Base-by-base conservation (phyloP, 2,888 invertebrate species). In the Caenorhabditis drosophilae region DNA sequence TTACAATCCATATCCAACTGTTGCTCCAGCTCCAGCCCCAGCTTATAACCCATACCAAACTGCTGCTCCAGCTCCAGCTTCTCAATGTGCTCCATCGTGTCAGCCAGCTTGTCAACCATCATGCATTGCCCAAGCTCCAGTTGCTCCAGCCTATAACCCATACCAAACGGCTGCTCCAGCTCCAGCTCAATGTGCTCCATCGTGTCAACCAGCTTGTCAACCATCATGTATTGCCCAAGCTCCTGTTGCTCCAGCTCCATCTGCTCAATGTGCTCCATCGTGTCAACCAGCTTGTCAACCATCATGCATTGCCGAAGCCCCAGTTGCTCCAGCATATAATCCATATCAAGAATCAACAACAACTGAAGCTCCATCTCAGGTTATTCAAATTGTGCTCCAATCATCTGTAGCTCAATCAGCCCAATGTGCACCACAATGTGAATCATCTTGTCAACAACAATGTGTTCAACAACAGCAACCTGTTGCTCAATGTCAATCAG, bases 381-480 rank as follows among this genome's bases (percentile, higher is more conserved):
- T 54, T 12, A 51, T 64, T 40, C 57, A 69, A 57, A 57, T 69
- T 50, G 58, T 63, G 26, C 67, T 72, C 54, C 67, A 67, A 44
- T 52, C 62, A 38, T 52, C 63, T 16, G 53, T 73, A 25, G 70
- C 69, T 38, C 67, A 70, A 42, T 67, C 67, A 16, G 15, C 61
- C 25, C 67, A 70, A 38, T 73, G 73, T 47, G 44, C 59, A 46
- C 70, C 70, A 40, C 70, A 70, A 60, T 73, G 73, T 56, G 62
- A 73, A 49, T 59, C 61, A 40, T 53, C 66, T 35, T 73, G 73
- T 49, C 67, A 62, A 41, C 61, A 67, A 44, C 70, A 73, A 46
- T 72, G 69, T 38, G 64, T 64, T 34, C 62, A 61, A 40, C 73
- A 73, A 31, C 67, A 70, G 34, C 73, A 73, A 56, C 68, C 73